A percentile compares a stretch with the other conserved stretches of the same genome.
These are phyloP conservation scores for Neodontobutis hainanensis DNA, from an alignment of 2,113 vertebrate species.

Conservation along the genomic window DNA sequence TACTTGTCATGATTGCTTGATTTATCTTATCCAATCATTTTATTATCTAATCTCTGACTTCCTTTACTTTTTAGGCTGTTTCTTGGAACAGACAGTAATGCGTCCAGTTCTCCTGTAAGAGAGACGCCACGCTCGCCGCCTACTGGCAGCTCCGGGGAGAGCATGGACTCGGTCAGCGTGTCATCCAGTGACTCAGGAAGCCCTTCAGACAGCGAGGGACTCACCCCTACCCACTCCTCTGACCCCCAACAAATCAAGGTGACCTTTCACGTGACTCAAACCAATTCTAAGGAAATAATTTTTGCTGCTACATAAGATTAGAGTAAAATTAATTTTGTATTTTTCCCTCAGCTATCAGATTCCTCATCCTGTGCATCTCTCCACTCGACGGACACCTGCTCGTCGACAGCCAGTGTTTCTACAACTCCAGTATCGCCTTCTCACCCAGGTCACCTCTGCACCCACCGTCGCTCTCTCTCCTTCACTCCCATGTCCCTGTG, in stretches of 20 bases:
- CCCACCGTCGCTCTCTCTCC: constrained; percentile 77
- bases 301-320: background rate
- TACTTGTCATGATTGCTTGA: background rate
- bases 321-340: background rate
- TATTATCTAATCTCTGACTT: constrained; percentile 30
- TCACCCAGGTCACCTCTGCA: constrained; percentile 63
- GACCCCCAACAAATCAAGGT: constrained; percentile 85
- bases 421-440: constrained; percentile 67
- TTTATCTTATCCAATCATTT: constrained; percentile 21
- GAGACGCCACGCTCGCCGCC: constrained; percentile 82
- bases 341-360: constrained; percentile 78
- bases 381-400: constrained; percentile 83
- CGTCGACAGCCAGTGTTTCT: constrained; percentile 74
- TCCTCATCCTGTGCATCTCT: constrained; percentile 84
- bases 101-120: constrained; percentile 82
- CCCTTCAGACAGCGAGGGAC: constrained; percentile 84
- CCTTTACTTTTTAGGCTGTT: constrained; percentile 80
- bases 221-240: constrained; percentile 69
- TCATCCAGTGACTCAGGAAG: constrained; percentile 88
- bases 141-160: constrained; percentile 89
- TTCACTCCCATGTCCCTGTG: constrained; percentile 70
- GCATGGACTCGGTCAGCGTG: constrained; percentile 92
- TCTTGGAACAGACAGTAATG: constrained; percentile 80
- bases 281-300: background rate
- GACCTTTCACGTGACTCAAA: background rate